Conservation (phyloP, 2,113 vertebrate genomes). For the Ceratotherium simum region DNA sequence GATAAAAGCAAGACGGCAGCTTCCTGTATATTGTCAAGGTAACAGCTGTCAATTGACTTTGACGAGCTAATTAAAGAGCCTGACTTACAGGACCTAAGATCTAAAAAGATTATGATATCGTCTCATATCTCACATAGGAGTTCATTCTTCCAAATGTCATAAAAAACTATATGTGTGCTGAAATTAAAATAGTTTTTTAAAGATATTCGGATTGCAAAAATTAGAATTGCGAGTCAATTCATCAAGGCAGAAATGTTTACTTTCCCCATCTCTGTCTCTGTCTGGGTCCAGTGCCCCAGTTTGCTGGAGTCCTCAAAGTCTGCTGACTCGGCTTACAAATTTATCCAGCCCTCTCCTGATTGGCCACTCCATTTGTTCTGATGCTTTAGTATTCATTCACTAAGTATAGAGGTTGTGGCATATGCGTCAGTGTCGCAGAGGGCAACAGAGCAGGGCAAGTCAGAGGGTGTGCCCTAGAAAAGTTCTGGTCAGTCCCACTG, state of each 20-base stretch:
- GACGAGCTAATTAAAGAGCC: neutral
- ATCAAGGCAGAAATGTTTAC: neutral
- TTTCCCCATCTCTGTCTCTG: neutral
- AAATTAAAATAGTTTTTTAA: constrained; percentile 27
- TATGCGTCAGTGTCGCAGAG: neutral
- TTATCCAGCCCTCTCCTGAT: neutral
- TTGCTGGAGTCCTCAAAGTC: neutral
- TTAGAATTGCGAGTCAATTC: neutral
- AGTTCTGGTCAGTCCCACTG: neutral
- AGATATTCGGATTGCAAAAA: neutral
- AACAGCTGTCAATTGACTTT: neutral
- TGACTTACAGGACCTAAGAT: neutral
- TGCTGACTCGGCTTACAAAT: neutral
- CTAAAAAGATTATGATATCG: neutral
- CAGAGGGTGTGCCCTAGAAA: fast-evolving
- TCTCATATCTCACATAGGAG: neutral
- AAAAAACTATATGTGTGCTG: neutral
- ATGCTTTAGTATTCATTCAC: neutral
- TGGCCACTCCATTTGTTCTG: neutral
- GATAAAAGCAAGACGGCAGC: neutral
- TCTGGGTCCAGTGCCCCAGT: neutral
- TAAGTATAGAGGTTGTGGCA: neutral
- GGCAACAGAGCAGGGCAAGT: neutral
- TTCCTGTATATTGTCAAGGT: neutral
- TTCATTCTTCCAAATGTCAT: neutral